Evolutionary conservation across 2,797 vertebrate species (phyloP).

Genomic region (Poeciliopsis paucimaculata): DNA sequence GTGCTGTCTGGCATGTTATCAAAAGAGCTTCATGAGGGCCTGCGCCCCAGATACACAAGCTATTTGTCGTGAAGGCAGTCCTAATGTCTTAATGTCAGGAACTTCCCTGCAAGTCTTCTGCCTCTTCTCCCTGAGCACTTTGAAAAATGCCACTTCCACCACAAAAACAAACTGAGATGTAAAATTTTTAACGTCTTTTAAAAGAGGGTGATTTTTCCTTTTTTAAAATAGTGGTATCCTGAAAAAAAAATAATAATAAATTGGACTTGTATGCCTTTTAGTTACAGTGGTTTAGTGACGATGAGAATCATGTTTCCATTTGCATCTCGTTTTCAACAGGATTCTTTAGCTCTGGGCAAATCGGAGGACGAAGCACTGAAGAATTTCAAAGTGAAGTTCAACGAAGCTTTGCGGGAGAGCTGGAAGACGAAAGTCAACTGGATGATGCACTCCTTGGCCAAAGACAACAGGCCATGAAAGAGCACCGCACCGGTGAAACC

Average conservation of each 20-base stretch:
- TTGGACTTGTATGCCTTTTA: background rate
- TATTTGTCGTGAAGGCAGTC: background rate
- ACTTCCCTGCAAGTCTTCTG: background rate
- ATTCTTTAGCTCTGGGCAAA: conserved; percentile 94
- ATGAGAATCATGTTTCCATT: conserved; percentile 9
- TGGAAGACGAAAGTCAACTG: conserved; percentile 99
- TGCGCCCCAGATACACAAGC: background rate
- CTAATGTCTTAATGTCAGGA: background rate
- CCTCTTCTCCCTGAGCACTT: background rate
- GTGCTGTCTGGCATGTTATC: background rate
- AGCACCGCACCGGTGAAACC: conserved; percentile 28
- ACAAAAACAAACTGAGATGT: background rate
- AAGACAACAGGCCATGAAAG: conserved; percentile 90
- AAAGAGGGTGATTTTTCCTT: background rate
- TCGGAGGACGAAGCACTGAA: conserved; percentile 95
- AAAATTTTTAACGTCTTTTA: background rate
- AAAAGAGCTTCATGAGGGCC: background rate
- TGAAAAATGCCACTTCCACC: background rate
- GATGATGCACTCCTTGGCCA: conserved; percentile 97
- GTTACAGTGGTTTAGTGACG: background rate
- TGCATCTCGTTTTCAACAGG: conserved; percentile 77
- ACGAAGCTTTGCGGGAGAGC: conserved; percentile 95
- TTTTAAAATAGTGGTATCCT: background rate
- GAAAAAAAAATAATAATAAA: background rate
- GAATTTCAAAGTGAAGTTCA: conserved; percentile 97